These are phyloP conservation scores for Cinclus cinclus DNA, from an alignment of 2,113 vertebrate genomes.

Conservation along the genomic window DNA sequence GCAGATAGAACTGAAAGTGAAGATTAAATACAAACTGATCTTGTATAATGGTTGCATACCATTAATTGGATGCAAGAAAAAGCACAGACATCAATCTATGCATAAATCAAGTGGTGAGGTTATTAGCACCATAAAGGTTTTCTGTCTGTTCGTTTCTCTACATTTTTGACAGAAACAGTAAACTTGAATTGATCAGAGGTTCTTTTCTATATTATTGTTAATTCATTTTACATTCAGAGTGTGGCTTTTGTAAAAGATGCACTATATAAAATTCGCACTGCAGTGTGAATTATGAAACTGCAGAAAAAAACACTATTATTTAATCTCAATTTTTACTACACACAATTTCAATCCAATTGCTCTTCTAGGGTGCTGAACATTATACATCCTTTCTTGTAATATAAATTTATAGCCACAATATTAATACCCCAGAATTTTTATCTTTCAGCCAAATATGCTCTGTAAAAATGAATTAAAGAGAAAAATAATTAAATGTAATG, in stretches of 20 bases:
- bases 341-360: not conserved
- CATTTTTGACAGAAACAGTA: not conserved
- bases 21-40: not conserved
- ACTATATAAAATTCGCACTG: not conserved
- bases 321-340: not conserved
- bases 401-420: not conserved
- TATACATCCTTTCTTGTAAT: not conserved
- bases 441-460: not conserved
- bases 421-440: conserved; percentile 1
- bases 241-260: not conserved
- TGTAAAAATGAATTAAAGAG: not conserved
- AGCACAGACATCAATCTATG: conserved; percentile 19
- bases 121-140: conserved; percentile 26
- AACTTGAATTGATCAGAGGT: not conserved
- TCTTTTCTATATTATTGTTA: not conserved
- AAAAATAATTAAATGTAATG: not conserved
- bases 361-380: not conserved
- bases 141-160: not conserved
- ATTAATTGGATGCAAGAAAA: not conserved
- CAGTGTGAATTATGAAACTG: not conserved
- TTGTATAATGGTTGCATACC: not conserved
- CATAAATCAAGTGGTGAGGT: not conserved
- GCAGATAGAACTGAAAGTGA: not conserved
- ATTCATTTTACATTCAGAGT: conserved; percentile 6
- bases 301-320: conserved; percentile 34